A percentile compares a stretch with the other conserved stretches of the same genome.
phyloP scores from a whole-genome alignment of 2,888 invertebrate genomes.

The Xanthia icteritia region DNA sequence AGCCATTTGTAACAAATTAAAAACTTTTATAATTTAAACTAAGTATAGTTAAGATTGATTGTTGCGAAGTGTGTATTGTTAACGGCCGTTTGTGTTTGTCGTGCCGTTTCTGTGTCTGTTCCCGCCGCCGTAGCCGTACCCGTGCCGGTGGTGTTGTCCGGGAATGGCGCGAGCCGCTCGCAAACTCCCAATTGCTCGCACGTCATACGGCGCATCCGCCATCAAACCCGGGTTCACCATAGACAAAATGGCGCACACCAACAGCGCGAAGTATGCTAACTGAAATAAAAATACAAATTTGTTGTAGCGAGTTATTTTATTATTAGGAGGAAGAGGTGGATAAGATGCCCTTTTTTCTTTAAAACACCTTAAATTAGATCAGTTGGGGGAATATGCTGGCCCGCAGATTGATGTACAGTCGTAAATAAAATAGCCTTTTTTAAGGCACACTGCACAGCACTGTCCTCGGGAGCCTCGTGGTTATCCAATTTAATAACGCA shows the following conservation, averaged over 20 bases:
- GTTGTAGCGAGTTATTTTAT: not conserved
- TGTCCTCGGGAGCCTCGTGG: not conserved
- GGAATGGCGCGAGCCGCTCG: conserved; percentile 27
- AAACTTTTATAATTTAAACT: not conserved
- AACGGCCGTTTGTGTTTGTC: not conserved
- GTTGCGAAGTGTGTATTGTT: not conserved
- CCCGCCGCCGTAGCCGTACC: conserved; percentile 13
- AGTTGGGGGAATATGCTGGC: not conserved
- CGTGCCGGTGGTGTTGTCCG: conserved; percentile 24
- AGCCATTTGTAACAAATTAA: too few relatives aligned
- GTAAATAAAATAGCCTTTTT: not conserved
- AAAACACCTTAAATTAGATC: not conserved
- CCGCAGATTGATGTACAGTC: not conserved
- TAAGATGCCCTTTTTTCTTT: not conserved
- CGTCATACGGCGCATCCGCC: not conserved
- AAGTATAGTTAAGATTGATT: too few relatives aligned
- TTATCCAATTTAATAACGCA: not conserved
- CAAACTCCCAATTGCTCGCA: not conserved
- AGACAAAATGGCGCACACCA: conserved; percentile 10
- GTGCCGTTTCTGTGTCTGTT: conserved; percentile 12
- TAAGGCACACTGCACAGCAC: too few relatives aligned
- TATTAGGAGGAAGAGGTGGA: too few relatives aligned
- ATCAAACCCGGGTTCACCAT: not conserved
- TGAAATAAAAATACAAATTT: conserved; percentile 17
- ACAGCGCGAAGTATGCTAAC: conserved; percentile 5